Conservation (phyloP, 64 coral and sea anemone genomes). For the Hydrozoanthus tunicans region DNA sequence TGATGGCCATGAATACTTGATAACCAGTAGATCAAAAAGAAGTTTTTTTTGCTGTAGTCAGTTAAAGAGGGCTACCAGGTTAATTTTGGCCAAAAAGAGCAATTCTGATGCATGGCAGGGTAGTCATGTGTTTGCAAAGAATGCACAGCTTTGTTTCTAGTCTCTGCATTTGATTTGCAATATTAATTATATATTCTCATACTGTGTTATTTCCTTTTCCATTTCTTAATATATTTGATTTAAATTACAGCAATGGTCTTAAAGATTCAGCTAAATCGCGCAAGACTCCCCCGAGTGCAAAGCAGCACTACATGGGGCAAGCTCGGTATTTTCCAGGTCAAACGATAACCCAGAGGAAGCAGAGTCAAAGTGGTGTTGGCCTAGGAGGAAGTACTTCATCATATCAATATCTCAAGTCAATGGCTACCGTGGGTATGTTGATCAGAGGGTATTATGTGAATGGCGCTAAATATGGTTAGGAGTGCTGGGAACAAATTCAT, state of each 20-base stretch:
- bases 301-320: constrained; percentile 97
- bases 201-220: background rate
- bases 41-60: too few relatives aligned
- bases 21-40: too few relatives aligned
- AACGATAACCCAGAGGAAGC: constrained; percentile 58
- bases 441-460: background rate
- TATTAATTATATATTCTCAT: background rate
- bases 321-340: constrained; percentile 94
- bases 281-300: constrained; percentile 92
- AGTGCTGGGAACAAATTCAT: too few relatives aligned
- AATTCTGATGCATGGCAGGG: background rate
- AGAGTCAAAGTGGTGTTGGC: constrained; percentile 62
- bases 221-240: too few relatives aligned
- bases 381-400: constrained; percentile 37
- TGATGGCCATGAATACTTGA: too few relatives aligned
- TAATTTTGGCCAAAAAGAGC: background rate
- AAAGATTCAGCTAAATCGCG: constrained; percentile 48
- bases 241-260: background rate
- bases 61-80: background rate
- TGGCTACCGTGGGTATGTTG: constrained; percentile 3
- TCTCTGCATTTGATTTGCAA: too few relatives aligned
- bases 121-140: too few relatives aligned
- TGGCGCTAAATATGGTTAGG: too few relatives aligned
- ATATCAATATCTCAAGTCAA: constrained; percentile 55
- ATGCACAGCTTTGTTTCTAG: too few relatives aligned